These are phyloP conservation scores for Nerophis lumbriciformis DNA, from an alignment of 2,113 vertebrate species.

Conservation along the genomic window DNA sequence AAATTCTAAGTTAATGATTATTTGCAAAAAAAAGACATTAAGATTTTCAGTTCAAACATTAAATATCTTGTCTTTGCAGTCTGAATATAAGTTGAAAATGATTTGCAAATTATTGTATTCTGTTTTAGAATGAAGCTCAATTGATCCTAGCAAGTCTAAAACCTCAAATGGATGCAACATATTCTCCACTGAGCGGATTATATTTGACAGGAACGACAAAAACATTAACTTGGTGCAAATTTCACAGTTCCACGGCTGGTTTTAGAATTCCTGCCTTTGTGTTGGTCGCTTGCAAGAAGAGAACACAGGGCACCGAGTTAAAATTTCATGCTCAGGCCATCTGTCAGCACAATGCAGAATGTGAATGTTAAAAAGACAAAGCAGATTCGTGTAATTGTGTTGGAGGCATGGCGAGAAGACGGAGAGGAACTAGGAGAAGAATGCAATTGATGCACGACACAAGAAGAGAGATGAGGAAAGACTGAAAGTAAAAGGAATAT, in stretches of 20 bases:
- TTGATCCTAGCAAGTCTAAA: too few relatives aligned
- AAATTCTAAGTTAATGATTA: too few relatives aligned
- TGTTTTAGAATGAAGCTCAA: too few relatives aligned
- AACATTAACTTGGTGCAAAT: too few relatives aligned
- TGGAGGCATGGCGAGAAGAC: slow-evolving; percentile 1
- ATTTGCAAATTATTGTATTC: too few relatives aligned
- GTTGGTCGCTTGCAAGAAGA: neutral
- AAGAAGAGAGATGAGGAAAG: neutral
- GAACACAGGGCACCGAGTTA: neutral
- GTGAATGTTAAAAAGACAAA: neutral
- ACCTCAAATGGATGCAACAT: too few relatives aligned
- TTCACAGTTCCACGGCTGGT: neutral
- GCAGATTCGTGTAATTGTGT: slow-evolving; percentile 3
- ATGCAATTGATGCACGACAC: neutral
- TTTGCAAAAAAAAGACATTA: too few relatives aligned
- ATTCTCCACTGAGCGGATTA: too few relatives aligned
- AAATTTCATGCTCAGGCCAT: neutral
- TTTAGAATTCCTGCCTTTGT: neutral
- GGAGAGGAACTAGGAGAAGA: neutral
- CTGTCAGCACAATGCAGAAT: neutral
- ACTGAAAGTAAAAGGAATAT: slow-evolving; percentile 7
- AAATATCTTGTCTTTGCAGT: too few relatives aligned
- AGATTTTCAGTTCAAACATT: too few relatives aligned
- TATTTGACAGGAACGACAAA: too few relatives aligned
- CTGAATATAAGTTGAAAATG: too few relatives aligned